Evolutionary conservation across 2,113 vertebrate genomes (phyloP).

Genomic region (Thinocorus orbignyianus): DNA sequence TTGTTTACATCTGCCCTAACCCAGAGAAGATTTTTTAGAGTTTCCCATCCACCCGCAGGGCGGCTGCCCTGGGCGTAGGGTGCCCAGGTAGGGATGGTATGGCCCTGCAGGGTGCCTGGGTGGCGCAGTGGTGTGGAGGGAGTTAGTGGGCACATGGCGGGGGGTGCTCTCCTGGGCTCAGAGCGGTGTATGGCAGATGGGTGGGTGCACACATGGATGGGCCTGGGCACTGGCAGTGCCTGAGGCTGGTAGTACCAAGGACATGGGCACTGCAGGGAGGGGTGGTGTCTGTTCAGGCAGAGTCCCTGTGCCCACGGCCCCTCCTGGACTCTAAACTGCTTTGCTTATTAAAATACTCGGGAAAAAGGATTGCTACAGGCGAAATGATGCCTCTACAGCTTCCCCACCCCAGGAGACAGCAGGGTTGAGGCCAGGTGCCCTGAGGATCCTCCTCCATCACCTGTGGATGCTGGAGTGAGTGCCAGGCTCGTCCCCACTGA

Average conservation of each 20-base stretch:
- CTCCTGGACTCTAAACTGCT: neutral
- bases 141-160: fast-evolving
- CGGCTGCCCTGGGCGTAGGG: fast-evolving
- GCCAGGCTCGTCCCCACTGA: neutral
- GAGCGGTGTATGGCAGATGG: neutral
- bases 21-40: neutral
- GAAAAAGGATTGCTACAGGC: neutral
- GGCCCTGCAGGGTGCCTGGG: neutral
- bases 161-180: neutral
- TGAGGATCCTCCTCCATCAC: neutral
- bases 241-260: neutral
- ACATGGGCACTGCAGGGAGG: fast-evolving
- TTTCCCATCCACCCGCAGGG: no score
- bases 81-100: neutral
- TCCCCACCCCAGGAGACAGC: neutral
- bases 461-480: neutral
- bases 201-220: fast-evolving
- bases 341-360: neutral
- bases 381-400: neutral
- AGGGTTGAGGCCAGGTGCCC: neutral
- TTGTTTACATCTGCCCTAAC: neutral
- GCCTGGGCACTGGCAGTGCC: neutral
- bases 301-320: no score
- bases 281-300: no score
- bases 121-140: fast-evolving